Conservation (phyloP, 2,797 vertebrate genomes). For the Tamandua tetradactyla region DNA sequence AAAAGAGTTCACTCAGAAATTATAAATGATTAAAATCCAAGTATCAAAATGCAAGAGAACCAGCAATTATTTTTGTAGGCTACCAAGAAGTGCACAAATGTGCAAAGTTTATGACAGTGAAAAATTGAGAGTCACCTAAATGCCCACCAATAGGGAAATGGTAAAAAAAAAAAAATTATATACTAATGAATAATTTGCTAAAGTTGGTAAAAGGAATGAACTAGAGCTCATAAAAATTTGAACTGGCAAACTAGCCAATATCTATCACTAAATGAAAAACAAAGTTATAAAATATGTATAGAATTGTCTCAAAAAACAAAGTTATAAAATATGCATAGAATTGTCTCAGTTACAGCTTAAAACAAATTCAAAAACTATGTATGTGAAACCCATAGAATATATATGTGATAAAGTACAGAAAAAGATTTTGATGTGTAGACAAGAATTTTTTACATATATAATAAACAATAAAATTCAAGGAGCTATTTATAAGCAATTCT, state of each 20-base stretch:
- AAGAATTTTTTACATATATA: neutral
- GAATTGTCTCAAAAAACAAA: neutral
- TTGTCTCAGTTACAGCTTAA: neutral
- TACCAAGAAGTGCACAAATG: neutral
- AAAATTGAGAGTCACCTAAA: neutral
- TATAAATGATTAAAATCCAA: conserved; percentile 31
- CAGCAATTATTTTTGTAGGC: neutral
- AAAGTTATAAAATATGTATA: neutral
- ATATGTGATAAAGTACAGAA: neutral
- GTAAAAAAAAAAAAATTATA: conserved; percentile 8
- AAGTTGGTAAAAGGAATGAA: conserved; percentile 46
- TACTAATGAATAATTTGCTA: neutral
- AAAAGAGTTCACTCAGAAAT: conserved; percentile 26
- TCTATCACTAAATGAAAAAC: conserved; percentile 10
- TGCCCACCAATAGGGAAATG: neutral
- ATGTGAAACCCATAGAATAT: neutral
- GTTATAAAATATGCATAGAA: neutral
- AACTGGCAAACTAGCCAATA: conserved; percentile 5
- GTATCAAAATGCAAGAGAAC: conserved; percentile 4
- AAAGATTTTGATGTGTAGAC: neutral
- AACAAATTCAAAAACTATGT: neutral
- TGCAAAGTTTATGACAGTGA: neutral
- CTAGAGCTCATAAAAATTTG: neutral
- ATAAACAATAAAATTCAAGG: neutral
- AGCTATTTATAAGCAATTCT: neutral